Conservation (phyloP, 2,113 vertebrate species). For the Oplegnathus fasciatus region DNA sequence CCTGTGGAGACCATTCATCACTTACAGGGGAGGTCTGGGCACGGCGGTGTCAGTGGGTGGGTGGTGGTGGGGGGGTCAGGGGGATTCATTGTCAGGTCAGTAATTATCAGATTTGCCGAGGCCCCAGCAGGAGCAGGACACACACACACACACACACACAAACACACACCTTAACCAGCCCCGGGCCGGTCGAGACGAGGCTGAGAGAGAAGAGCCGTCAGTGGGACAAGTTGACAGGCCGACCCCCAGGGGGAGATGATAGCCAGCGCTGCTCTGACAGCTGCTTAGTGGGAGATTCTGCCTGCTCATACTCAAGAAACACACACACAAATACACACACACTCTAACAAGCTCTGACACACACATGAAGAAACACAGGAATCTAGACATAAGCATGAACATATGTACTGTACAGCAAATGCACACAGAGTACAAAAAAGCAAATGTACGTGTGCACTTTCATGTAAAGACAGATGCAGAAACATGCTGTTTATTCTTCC, state of each 20-base stretch:
- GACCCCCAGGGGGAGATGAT: constrained; percentile 66
- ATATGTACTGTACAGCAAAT: too few species aligned
- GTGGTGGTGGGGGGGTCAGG: constrained; percentile 17
- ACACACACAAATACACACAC: constrained; percentile 29
- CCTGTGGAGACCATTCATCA: constrained; percentile 1
- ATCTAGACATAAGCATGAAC: too few species aligned
- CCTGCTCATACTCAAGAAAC: constrained; percentile 50
- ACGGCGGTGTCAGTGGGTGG: not conserved
- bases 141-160: constrained; percentile 40
- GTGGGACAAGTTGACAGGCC: constrained; percentile 65
- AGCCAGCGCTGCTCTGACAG: constrained; percentile 73
- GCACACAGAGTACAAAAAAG: too few species aligned
- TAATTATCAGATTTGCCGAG: constrained; percentile 81
- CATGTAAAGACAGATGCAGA: not conserved
- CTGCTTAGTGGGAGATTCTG: constrained; percentile 63
- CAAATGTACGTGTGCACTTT: not conserved
- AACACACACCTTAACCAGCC: constrained; percentile 44
- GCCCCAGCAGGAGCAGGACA: constrained; percentile 41
- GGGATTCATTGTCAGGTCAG: constrained; percentile 69
- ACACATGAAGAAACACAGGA: constrained; percentile 6
- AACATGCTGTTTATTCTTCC: not conserved
- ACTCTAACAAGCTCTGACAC: not conserved
- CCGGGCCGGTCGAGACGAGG: constrained; percentile 36
- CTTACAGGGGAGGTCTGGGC: constrained; percentile 44
- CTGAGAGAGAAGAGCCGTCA: constrained; percentile 54